phyloP scores from a whole-genome alignment of 1,140 invertebrate genomes.

The Bombus ignitus region DNA sequence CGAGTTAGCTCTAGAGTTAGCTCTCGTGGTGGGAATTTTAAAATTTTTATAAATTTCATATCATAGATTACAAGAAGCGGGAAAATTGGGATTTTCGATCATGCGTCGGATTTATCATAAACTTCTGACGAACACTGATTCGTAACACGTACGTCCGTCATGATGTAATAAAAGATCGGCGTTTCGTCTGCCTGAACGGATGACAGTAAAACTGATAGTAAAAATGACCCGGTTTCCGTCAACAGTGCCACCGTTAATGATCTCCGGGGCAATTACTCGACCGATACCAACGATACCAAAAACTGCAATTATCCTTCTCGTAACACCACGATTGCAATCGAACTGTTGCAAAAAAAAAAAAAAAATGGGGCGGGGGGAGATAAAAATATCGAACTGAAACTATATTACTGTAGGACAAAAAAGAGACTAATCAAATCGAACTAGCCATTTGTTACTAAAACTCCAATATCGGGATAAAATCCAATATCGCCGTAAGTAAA shows the following conservation, averaged over 20 bases:
- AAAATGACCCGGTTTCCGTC: constrained; percentile 2
- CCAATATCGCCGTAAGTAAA: constrained; percentile 31
- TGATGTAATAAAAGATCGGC: constrained; percentile 15
- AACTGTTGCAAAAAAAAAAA: background rate
- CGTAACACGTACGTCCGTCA: background rate
- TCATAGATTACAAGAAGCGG: background rate
- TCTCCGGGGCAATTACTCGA: background rate
- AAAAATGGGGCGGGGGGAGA: background rate
- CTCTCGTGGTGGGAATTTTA: background rate
- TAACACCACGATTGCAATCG: constrained; percentile 21
- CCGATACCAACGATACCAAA: background rate
- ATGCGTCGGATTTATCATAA: background rate
- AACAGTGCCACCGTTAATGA: background rate
- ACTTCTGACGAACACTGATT: constrained; percentile 22
- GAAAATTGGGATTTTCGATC: background rate
- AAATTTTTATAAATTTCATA: background rate
- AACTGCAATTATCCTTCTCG: constrained; percentile 5
- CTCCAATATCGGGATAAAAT: constrained; percentile 31
- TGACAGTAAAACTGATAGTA: constrained; percentile 1
- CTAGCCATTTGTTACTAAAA: constrained; percentile 32
- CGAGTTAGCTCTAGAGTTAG: too few species aligned
- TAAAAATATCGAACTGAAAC: constrained; percentile 8
- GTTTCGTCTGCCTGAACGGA: background rate
- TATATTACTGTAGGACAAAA: background rate
- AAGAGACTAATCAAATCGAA: constrained; percentile 36